These are phyloP conservation scores for Ammodramus savannarum DNA, from an alignment of 2,113 vertebrate species.

Conservation along the genomic window DNA sequence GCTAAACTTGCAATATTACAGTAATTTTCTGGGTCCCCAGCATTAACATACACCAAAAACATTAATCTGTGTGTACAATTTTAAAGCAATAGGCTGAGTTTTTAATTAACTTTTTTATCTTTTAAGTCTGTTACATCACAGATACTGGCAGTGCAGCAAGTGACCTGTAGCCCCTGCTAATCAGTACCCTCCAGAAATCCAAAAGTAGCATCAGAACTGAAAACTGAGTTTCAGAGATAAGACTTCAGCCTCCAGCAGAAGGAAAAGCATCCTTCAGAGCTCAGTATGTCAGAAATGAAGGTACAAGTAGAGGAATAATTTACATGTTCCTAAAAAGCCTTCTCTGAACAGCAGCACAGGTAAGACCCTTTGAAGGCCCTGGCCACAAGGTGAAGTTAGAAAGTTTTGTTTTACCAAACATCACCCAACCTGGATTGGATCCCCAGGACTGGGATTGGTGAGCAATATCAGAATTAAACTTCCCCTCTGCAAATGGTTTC, in stretches of 20 bases:
- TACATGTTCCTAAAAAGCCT: not conserved
- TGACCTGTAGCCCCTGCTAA: not conserved
- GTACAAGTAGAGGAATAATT: not conserved
- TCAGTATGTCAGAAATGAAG: not conserved
- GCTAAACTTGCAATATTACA: not conserved
- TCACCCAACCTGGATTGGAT: not conserved
- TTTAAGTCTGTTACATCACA: not conserved
- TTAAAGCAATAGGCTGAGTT: not conserved
- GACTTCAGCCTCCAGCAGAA: not conserved
- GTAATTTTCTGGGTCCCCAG: not conserved
- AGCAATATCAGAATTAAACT: conserved; percentile 71
- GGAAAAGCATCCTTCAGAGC: not conserved
- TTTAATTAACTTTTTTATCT: not conserved
- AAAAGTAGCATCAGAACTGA: not conserved
- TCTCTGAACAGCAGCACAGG: not conserved
- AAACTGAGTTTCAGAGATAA: not conserved
- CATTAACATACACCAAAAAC: not conserved
- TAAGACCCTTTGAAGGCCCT: not conserved
- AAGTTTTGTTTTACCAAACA: conserved; percentile 64
- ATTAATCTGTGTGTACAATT: not conserved
- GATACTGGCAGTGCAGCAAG: not conserved
- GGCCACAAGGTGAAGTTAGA: not conserved
- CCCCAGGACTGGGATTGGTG: conserved; percentile 60
- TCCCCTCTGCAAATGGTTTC: conserved; percentile 83
- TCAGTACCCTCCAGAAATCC: not conserved